phyloP scores from a whole-genome alignment of 2,888 invertebrate genomes.

The Dicyrtoma fusca region DNA sequence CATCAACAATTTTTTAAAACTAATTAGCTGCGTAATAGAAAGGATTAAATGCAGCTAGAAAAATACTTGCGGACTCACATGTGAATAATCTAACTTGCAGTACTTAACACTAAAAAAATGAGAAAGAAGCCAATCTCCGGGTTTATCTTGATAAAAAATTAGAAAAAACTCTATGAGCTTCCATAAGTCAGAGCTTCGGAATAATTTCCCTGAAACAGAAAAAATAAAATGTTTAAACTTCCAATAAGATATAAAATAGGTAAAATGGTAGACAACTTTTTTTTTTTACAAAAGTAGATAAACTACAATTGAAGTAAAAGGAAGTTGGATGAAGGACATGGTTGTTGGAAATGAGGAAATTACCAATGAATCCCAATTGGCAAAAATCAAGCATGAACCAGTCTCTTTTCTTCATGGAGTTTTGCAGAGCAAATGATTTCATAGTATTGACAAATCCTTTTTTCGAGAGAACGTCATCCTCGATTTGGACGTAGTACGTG shows the following conservation, averaged over 20 bases:
- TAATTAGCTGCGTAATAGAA: neutral
- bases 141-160: conserved; percentile 94
- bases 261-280: neutral
- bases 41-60: neutral
- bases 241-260: neutral
- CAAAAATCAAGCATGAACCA: conserved; percentile 96
- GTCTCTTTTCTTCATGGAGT: conserved; percentile 71
- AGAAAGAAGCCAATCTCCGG: conserved; percentile 94
- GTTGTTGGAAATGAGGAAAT: too few relatives aligned
- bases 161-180: conserved; percentile 89
- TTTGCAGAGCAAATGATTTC: conserved; percentile 79
- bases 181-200: conserved; percentile 82
- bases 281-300: neutral
- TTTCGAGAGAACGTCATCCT: conserved; percentile 91
- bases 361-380: conserved; percentile 89
- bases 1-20: neutral
- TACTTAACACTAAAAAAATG: conserved; percentile 85
- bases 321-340: conserved; percentile 20
- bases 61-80: conserved; percentile 69
- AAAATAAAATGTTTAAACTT: conserved; percentile 46
- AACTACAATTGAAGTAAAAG: neutral
- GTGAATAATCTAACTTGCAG: conserved; percentile 79
- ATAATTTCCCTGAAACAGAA: conserved; percentile 72
- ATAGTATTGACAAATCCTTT: conserved; percentile 80
- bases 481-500: conserved; percentile 87